Percentiles rank a stretch among this genome's conserved stretches.
phyloP scores from a whole-genome alignment of 1,140 invertebrate species.

The Calycopis cecrops region DNA sequence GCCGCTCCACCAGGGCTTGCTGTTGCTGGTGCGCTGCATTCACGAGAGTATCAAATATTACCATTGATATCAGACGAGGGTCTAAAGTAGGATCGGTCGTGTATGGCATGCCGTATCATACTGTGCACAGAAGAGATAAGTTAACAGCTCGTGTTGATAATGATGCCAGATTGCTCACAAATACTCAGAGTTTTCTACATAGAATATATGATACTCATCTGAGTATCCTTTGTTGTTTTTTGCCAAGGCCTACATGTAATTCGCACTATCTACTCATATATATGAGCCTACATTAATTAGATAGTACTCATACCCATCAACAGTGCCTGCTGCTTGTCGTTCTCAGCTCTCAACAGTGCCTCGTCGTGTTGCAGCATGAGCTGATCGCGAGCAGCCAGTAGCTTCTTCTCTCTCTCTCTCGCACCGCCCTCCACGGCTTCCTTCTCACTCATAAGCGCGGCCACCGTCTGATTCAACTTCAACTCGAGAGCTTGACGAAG shows the following conservation, averaged over 20 bases:
- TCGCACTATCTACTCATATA: too few relatives aligned
- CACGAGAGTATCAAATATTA: too few relatives aligned
- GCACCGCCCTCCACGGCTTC: conserved; percentile 84
- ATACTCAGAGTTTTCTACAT: too few relatives aligned
- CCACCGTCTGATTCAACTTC: conserved; percentile 81
- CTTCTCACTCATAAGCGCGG: conserved; percentile 83
- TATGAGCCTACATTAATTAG: background rate
- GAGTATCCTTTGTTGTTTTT: too few relatives aligned
- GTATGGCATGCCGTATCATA: too few relatives aligned
- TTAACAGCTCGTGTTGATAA: too few relatives aligned
- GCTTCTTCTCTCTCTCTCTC: conserved; percentile 82
- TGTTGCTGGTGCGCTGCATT: conserved; percentile 88
- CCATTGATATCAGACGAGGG: too few relatives aligned
- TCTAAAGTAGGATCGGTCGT: too few relatives aligned
- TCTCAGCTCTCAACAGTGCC: conserved; percentile 87
- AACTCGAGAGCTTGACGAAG: conserved; percentile 83
- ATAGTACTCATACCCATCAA: conserved; percentile 78
- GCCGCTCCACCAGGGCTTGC: conserved; percentile 85
- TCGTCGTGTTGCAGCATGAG: conserved; percentile 90
- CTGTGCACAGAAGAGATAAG: too few relatives aligned
- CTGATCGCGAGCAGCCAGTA: conserved; percentile 85
- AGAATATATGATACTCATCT: too few relatives aligned
- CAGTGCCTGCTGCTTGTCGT: conserved; percentile 92
- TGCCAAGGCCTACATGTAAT: too few relatives aligned
- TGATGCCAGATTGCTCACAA: too few relatives aligned